These are phyloP conservation scores for Lutraria rhynchaena DNA, from an alignment of 1,140 invertebrate genomes.

Conservation along the genomic window DNA sequence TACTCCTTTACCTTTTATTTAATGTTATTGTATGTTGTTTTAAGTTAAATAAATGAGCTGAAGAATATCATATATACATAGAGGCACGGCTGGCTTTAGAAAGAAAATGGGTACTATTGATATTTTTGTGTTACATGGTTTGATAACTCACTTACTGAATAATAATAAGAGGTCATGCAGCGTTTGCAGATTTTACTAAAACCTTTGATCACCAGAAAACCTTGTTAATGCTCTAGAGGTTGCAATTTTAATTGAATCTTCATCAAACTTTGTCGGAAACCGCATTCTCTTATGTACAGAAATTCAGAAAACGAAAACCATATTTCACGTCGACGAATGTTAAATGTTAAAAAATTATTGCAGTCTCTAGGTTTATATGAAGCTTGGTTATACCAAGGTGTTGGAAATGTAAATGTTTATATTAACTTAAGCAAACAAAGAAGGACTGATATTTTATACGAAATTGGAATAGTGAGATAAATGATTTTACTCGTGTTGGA, in stretches of 20 bases:
- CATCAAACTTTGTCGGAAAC: slow-evolving; percentile 30
- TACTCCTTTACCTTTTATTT: too few relatives aligned
- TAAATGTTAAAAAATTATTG: slow-evolving; percentile 39
- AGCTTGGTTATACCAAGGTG: slow-evolving; percentile 16
- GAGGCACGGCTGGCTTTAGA: slow-evolving; percentile 17
- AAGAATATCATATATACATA: slow-evolving; percentile 20
- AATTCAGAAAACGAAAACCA: slow-evolving; percentile 19
- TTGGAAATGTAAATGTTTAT: background rate
- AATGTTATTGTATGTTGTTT: too few relatives aligned
- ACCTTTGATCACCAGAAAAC: slow-evolving; percentile 30
- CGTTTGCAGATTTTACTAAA: slow-evolving; percentile 18
- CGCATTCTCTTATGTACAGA: background rate
- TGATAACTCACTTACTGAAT: slow-evolving; percentile 23
- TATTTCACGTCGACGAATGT: too few relatives aligned
- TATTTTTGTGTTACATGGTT: slow-evolving; percentile 27
- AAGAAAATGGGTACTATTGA: background rate
- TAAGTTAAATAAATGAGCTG: slow-evolving; percentile 7
- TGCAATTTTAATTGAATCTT: too few relatives aligned
- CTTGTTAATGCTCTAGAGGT: too few relatives aligned
- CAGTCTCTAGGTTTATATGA: background rate
- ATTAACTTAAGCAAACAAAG: slow-evolving; percentile 1
- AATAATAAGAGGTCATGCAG: slow-evolving; percentile 1
- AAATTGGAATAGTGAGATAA: slow-evolving; percentile 5
- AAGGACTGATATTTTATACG: slow-evolving; percentile 6
- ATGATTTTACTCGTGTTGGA: background rate